Evolutionary conservation across 2,113 vertebrate species (phyloP).

Genomic region (Mystacornis crossleyi): DNA sequence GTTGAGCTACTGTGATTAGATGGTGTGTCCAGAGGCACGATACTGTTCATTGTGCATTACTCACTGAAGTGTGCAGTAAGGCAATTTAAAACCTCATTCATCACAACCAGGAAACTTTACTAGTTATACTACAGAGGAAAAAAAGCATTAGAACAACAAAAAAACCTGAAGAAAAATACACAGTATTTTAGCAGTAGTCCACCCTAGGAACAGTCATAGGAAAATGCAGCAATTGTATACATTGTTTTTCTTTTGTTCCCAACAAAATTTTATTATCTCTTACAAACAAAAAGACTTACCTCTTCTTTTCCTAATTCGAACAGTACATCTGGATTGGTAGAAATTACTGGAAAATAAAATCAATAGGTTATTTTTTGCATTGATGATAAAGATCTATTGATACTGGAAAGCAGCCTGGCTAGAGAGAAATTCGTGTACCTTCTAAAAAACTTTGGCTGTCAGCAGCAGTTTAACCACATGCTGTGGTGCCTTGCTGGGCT

Average conservation of each 20-base stretch:
- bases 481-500: not conserved
- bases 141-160: not conserved
- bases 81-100: not conserved
- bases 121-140: not conserved
- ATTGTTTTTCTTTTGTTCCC: too few species aligned
- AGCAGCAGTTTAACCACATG: not conserved
- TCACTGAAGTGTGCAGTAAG: not conserved
- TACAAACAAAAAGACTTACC: constrained; percentile 68
- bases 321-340: constrained; percentile 60
- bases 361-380: not conserved
- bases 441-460: not conserved
- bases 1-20: not conserved
- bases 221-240: not conserved
- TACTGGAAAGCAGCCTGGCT: not conserved
- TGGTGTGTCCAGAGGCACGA: not conserved
- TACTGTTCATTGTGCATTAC: not conserved
- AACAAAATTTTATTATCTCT: not conserved
- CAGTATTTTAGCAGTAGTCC: not conserved
- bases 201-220: not conserved
- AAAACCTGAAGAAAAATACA: not conserved
- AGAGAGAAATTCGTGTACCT: not conserved
- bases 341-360: constrained; percentile 72
- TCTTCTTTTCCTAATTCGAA: constrained; percentile 70
- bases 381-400: not conserved
- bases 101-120: not conserved